phyloP scores from a whole-genome alignment of 2,113 vertebrate genomes.

The Ptyas mucosa region DNA sequence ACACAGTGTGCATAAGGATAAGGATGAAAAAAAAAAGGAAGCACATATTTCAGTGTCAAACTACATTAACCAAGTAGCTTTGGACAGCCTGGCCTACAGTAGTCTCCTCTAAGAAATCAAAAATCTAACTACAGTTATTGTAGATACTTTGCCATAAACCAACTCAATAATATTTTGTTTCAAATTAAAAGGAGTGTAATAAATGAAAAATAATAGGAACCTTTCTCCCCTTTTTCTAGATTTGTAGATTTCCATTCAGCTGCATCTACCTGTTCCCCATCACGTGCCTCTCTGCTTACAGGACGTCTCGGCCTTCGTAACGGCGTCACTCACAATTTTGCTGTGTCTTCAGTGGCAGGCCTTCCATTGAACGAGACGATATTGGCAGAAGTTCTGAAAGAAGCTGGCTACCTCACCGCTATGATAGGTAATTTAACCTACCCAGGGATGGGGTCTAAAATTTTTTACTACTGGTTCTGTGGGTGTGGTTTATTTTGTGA shows the following conservation, averaged over 20 bases:
- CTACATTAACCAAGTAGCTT: neutral
- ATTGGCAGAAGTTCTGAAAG: slow-evolving; percentile 79
- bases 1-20: neutral
- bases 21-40: neutral
- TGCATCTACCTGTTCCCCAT: slow-evolving; percentile 92
- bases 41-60: neutral
- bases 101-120: neutral
- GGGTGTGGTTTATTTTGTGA: no score
- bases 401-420: slow-evolving; percentile 83
- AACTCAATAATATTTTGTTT: neutral
- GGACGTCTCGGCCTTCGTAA: slow-evolving; percentile 87
- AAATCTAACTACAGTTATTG: neutral
- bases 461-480: no score
- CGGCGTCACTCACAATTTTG: slow-evolving; percentile 93
- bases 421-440: slow-evolving; percentile 74
- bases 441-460: no score
- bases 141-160: neutral
- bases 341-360: slow-evolving; percentile 77
- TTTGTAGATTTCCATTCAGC: slow-evolving; percentile 92
- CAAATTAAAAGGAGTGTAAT: neutral
- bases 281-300: slow-evolving; percentile 88
- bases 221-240: slow-evolving; percentile 53
- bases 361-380: slow-evolving; percentile 90
- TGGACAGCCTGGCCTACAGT: neutral
- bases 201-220: neutral